phyloP scores from a whole-genome alignment of 2,888 invertebrate genomes.

The Ditula angustiorana region DNA sequence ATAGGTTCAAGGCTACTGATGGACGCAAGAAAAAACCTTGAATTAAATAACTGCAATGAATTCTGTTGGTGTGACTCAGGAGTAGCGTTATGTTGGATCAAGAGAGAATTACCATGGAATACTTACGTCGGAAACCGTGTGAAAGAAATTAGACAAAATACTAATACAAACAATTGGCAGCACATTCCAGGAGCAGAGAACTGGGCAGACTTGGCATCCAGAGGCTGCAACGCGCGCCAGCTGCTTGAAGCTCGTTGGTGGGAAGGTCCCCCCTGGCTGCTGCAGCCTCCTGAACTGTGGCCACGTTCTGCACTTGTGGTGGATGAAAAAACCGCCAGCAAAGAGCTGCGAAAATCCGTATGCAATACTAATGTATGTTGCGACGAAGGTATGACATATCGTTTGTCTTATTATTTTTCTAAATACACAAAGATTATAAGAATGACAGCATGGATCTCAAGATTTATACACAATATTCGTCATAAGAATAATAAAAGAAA shows the following conservation, averaged over 20 bases:
- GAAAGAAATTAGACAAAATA: slow-evolving; percentile 1
- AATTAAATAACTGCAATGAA: background rate
- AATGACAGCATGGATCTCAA: slow-evolving; percentile 4
- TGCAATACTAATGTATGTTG: too few species aligned
- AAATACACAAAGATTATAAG: slow-evolving; percentile 1
- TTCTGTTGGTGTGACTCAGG: slow-evolving; percentile 17
- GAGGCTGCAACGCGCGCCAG: too few species aligned
- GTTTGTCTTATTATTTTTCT: too few species aligned
- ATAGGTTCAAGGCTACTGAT: background rate
- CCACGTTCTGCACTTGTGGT: too few species aligned
- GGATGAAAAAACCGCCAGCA: too few species aligned
- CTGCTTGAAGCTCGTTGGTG: too few species aligned
- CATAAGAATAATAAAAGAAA: background rate
- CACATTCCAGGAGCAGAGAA: slow-evolving; percentile 1
- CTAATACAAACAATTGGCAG: background rate
- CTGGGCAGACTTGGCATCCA: background rate
- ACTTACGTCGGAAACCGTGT: slow-evolving; percentile 7
- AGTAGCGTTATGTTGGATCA: slow-evolving; percentile 2
- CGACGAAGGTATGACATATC: too few species aligned
- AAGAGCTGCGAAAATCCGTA: too few species aligned
- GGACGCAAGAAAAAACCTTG: background rate
- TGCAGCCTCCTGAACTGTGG: too few species aligned
- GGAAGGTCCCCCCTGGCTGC: too few species aligned
- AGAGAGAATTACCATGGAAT: background rate
- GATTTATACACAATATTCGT: background rate